Percentiles rank a stretch among this genome's conserved stretches.
phyloP scores from a whole-genome alignment of 1,140 invertebrate species.

The Vollenhovia emeryi region DNA sequence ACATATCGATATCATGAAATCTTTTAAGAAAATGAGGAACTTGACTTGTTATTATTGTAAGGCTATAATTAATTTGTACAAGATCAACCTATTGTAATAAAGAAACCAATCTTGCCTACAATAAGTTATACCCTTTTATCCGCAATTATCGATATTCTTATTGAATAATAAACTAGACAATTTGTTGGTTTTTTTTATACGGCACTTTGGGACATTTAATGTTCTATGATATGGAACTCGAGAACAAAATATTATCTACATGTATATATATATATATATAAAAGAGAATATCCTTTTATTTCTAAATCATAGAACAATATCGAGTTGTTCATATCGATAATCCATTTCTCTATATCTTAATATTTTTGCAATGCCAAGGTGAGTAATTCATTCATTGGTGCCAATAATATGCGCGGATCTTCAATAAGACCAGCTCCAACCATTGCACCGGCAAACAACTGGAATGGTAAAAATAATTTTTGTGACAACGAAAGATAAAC shows the following conservation, averaged over 20 bases:
- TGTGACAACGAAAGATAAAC: background rate
- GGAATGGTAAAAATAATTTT: constrained; percentile 67
- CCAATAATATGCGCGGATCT: constrained; percentile 94
- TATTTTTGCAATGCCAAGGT: constrained; percentile 93
- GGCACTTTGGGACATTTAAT: background rate
- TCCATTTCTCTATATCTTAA: constrained; percentile 78
- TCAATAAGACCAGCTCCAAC: constrained; percentile 97
- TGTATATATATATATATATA: background rate
- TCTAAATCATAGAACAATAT: constrained; percentile 5
- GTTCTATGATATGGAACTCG: background rate
- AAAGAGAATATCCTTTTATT: background rate
- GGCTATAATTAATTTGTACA: constrained; percentile 84
- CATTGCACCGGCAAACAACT: constrained; percentile 98
- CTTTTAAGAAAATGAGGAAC: constrained; percentile 79
- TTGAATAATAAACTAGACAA: constrained; percentile 13
- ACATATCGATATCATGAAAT: constrained; percentile 83
- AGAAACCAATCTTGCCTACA: constrained; percentile 84
- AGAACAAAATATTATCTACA: too few relatives aligned
- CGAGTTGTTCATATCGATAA: background rate
- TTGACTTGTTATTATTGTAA: constrained; percentile 83
- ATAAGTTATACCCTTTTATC: constrained; percentile 35
- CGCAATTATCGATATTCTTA: constrained; percentile 14
- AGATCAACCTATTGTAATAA: constrained; percentile 84
- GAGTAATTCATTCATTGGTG: constrained; percentile 95
- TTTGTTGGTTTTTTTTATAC: constrained; percentile 3